Base-by-base conservation (phyloP, 2,888 invertebrate species). In the Leptinotarsa rubiginosa region DNA sequence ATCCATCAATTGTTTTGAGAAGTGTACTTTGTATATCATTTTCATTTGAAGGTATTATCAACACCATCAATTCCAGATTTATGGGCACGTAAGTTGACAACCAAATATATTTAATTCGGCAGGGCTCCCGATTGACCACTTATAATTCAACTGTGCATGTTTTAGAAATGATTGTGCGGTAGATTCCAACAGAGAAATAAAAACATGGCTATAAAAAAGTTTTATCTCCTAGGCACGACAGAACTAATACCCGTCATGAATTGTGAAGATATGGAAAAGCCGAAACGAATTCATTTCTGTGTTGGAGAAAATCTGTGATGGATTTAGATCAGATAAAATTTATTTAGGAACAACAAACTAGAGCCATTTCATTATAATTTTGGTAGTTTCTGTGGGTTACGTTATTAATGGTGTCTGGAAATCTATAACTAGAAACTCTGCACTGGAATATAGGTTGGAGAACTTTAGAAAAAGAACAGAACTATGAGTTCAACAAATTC, bases 231-330 rank as follows among this genome's bases (percentile, higher is more conserved):
- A 18, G 18, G 18, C 7, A 56, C 54, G 18, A 18, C 54, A 56
- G 20, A 22, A 20, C n/a, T n/a, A n/a, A 56, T 56, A 22, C 20
- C 54, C 20, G 54, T 10, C 54, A 15, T n/a, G 54, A 52, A 31
- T 52, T 68, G 68, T 47, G 22, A 68, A 68, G 54, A 68, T 68
- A 54, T 25, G 50, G 50, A 54, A 41, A n/a, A 54, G n/a, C 54
- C 52, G 68, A 12, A 54, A 54, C n/a, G 20, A 41, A 18, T 68
- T 18, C n/a, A 3, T 31, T 68, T 52, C 54, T 54, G 25, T 25
- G 13, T 52, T 22, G 16, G 13, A 16, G n/a, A n/a, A 20, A 67
- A 49, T 49, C 20, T 16, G 22, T 22, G 25, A 49, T 52, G 20
- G 22, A 66, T 25, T n/a, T 18, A 22, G 7, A 22, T 50, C 25